Percentiles rank a stretch among this genome's conserved stretches.
Conservation (phyloP, 2,888 invertebrate genomes). For the Drosophila nr. perissopoda region DNA sequence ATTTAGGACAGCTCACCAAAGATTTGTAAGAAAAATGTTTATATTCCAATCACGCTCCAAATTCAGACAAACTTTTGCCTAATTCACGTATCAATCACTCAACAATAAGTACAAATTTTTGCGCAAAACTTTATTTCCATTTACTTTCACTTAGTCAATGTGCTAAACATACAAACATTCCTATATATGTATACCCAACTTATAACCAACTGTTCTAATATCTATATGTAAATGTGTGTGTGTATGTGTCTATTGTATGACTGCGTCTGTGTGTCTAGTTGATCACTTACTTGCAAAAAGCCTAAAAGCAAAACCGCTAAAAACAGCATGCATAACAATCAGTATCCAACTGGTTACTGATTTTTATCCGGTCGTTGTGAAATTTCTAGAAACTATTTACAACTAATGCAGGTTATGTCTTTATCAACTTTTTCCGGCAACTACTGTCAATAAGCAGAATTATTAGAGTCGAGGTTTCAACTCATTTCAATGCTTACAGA, state of each 20-base stretch:
- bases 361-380: background rate
- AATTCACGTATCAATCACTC: conserved; percentile 63
- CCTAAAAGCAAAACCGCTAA: conserved; percentile 19
- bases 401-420: background rate
- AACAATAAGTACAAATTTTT: conserved; percentile 58
- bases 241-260: conserved; percentile 20
- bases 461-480: background rate
- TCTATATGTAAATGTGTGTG: conserved; percentile 28
- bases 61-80: conserved; percentile 47
- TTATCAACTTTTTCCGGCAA: background rate
- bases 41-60: conserved; percentile 55
- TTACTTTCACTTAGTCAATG: conserved; percentile 47
- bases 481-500: background rate
- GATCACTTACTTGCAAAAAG: conserved; percentile 16
- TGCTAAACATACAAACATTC: conserved; percentile 24
- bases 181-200: conserved; percentile 8
- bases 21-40: conserved; percentile 32
- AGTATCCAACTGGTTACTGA: background rate
- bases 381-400: background rate
- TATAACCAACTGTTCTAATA: conserved; percentile 22
- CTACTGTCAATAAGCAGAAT: background rate
- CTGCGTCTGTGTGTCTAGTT: conserved; percentile 23
- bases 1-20: conserved; percentile 43
- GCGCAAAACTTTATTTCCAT: conserved; percentile 53
- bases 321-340: conserved; percentile 27